phyloP scores from a whole-genome alignment of 2,113 vertebrate genomes.

The Platysteira castanea region DNA sequence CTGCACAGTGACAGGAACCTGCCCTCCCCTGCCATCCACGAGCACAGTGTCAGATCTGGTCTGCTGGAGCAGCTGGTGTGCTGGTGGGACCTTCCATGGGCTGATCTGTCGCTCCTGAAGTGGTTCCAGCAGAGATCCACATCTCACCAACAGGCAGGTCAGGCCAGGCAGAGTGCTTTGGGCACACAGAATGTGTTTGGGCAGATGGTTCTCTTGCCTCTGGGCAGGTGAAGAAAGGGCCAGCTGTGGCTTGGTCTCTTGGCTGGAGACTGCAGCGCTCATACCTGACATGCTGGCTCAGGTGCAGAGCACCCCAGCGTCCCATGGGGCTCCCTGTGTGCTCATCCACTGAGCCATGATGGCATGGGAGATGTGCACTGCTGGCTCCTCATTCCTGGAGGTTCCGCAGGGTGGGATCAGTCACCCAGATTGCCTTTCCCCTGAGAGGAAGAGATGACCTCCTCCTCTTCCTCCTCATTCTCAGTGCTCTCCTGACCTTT shows the following conservation, averaged over 20 bases:
- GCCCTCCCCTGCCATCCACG: fast-evolving
- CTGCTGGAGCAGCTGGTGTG: not conserved
- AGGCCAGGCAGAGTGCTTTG: not conserved
- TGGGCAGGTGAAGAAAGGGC: not conserved
- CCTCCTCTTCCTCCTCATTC: not conserved
- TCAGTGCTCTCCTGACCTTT: not conserved
- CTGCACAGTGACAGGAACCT: not conserved
- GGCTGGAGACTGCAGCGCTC: not conserved
- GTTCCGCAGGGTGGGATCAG: not conserved
- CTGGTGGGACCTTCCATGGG: not conserved
- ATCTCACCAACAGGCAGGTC: not conserved
- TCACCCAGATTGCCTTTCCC: not conserved
- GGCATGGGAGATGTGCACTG: not conserved
- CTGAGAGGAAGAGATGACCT: not conserved
- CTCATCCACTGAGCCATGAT: fast-evolving
- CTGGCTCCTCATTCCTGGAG: not conserved
- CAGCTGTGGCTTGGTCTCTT: not conserved
- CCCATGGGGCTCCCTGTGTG: not conserved
- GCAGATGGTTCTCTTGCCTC: not conserved
- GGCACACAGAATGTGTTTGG: not conserved
- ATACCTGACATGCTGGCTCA: not conserved
- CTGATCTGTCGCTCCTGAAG: not conserved
- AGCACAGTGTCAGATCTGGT: not conserved
- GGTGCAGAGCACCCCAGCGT: not conserved
- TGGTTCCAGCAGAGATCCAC: fast-evolving